phyloP scores from a whole-genome alignment of 2,113 vertebrate species.

The Corythornis madagascariensis region DNA sequence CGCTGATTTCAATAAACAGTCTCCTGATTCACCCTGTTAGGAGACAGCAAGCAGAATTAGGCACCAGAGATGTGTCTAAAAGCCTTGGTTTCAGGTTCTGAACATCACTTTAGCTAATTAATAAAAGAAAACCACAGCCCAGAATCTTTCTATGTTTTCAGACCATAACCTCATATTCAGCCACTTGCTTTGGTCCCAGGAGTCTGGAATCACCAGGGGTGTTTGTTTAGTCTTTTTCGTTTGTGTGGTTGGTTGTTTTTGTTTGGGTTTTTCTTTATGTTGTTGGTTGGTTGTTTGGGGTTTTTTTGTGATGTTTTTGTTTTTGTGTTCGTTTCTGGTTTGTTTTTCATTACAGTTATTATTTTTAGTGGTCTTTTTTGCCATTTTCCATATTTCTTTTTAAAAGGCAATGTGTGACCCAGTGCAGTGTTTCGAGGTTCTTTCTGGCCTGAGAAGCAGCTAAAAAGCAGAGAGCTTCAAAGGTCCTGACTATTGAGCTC shows the following conservation, averaged over 20 bases:
- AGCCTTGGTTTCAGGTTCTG: constrained; percentile 59
- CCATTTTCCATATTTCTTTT: neutral
- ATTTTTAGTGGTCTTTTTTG: neutral
- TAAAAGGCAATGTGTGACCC: rapidly evolving
- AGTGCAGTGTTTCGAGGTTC: neutral
- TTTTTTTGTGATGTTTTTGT: no score
- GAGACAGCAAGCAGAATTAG: constrained; percentile 27
- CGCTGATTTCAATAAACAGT: constrained; percentile 31
- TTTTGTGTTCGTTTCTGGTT: neutral
- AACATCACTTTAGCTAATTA: constrained; percentile 62
- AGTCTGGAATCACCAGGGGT: neutral
- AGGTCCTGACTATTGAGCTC: neutral
- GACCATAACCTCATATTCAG: neutral
- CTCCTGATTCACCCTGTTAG: constrained; percentile 22
- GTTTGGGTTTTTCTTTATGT: neutral
- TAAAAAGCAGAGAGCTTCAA: neutral
- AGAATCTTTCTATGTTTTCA: constrained; percentile 46
- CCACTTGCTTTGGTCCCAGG: neutral
- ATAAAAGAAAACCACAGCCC: constrained; percentile 59
- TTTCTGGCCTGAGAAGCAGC: neutral
- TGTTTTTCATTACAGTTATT: neutral
- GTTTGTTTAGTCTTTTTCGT: no score
- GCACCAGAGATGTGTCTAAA: constrained; percentile 65
- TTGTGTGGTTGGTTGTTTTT: no score
- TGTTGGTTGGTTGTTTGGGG: neutral